Conservation (phyloP, 1,140 invertebrate genomes). For the Brevipalpus yothersi region DNA sequence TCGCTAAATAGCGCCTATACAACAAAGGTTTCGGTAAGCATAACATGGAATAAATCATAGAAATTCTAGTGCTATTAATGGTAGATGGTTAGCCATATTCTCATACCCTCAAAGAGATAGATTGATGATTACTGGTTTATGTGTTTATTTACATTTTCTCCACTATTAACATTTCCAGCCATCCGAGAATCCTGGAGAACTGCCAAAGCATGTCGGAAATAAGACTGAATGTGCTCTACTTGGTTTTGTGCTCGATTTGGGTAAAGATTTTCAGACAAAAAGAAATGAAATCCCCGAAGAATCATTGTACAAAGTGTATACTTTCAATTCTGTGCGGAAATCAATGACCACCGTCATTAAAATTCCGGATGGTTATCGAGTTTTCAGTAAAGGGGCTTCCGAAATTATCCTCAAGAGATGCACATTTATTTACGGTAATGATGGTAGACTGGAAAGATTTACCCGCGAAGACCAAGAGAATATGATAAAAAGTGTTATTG, state of each 20-base stretch:
- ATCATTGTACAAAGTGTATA: constrained; percentile 81
- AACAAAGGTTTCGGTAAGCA: constrained; percentile 63
- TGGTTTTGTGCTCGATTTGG: constrained; percentile 72
- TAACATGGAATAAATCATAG: no score
- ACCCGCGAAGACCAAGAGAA: constrained; percentile 72
- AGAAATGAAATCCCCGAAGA: constrained; percentile 73
- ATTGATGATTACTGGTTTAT: neutral
- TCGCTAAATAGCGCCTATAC: constrained; percentile 92
- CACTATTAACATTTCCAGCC: constrained; percentile 24
- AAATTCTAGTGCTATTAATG: no score
- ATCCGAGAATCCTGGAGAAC: constrained; percentile 49
- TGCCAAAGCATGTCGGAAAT: constrained; percentile 88
- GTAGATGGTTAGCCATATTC: neutral
- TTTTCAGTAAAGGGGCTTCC: constrained; percentile 95
- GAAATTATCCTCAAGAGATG: constrained; percentile 99
- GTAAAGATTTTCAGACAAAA: constrained; percentile 72
- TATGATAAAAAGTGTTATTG: constrained; percentile 80
- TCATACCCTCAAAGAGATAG: neutral
- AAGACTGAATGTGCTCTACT: constrained; percentile 96
- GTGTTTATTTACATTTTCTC: neutral
- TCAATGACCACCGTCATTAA: constrained; percentile 92
- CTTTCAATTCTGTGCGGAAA: constrained; percentile 95
- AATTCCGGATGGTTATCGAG: constrained; percentile 50
- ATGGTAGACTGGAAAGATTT: constrained; percentile 72
- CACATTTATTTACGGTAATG: constrained; percentile 77